Base-by-base conservation (phyloP, 1,140 invertebrate species). In the Parasteatoda tepidariorum region DNA sequence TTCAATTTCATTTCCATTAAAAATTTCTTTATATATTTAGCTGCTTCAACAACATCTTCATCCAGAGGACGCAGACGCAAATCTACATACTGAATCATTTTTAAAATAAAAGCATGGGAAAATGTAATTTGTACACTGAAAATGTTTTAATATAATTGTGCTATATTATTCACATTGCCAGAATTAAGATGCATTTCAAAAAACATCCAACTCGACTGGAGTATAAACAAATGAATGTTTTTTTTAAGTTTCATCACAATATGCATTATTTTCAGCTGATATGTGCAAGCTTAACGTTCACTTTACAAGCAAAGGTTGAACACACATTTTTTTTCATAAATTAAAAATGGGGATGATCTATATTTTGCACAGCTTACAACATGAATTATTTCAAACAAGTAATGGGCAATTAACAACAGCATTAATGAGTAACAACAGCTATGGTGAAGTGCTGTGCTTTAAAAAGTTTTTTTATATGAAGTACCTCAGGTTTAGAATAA, bases 241-340 rank as follows among this genome's bases (percentile, higher is more conserved):
- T n/a, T n/a, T 18, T 18, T 38, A 70, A 70, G 64, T 70, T 62
- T 61, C 66, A 61, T 41, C 78, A 68, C 66, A 81, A 79, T 31
- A 55, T 38, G 41, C 41, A 33, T 34, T 75, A 66, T n/a, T n/a
- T n/a, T 79, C 75, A 68, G 70, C 64, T 81, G 78, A 81, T 81
- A 81, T 81, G 78, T 81, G 78, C 78, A 81, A 81, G 78, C 78
- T 30, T 33, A 62, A 75, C 57, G 31, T 75, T 30, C 71, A 59
- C 71, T 75, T 48, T 75, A 75, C 71, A 75, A 75, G 71, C 71
- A 33, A 38, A 28, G 66, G n/a, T 81, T 55, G 48, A 41, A 79
- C 48, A 68, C 41, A 64, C 48, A 78, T 54, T 28, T 67, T 4
- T n/a, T n/a, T 34, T 59, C 7, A 7, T 13, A 81, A 41, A 61